phyloP scores from a whole-genome alignment of 2,888 invertebrate genomes.

The Craniophora ligustri region DNA sequence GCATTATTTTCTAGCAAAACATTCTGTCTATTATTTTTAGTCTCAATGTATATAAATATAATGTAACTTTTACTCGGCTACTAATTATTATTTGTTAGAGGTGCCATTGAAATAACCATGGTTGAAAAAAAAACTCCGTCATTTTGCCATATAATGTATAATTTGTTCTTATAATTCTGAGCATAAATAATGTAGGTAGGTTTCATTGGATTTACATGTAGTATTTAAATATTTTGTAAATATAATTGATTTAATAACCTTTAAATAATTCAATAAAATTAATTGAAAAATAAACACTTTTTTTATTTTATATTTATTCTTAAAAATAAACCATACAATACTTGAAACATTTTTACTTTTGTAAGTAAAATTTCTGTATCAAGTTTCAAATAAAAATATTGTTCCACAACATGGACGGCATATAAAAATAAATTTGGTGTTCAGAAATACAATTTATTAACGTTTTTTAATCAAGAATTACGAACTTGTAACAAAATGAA shows the following conservation, averaged over 20 bases:
- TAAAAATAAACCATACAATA: slow-evolving; percentile 1
- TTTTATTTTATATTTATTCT: neutral
- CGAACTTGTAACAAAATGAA: slow-evolving; percentile 2
- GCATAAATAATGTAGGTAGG: slow-evolving; percentile 1
- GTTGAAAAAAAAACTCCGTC: neutral
- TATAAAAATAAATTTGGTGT: slow-evolving; percentile 29
- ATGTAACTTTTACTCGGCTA: neutral
- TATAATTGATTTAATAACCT: neutral
- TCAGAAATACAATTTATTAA: slow-evolving; percentile 10
- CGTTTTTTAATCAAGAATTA: slow-evolving; percentile 4
- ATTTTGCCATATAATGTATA: too few relatives aligned
- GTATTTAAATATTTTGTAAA: neutral
- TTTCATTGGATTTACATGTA: too few relatives aligned
- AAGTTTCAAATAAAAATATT: neutral
- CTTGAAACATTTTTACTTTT: too few relatives aligned
- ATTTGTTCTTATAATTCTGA: slow-evolving; percentile 4
- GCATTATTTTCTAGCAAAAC: too few relatives aligned
- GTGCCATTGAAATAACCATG: slow-evolving; percentile 8
- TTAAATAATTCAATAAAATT: neutral
- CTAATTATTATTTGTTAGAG: slow-evolving; percentile 6
- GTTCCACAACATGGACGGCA: slow-evolving; percentile 7
- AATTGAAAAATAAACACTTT: neutral
- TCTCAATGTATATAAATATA: too few relatives aligned
- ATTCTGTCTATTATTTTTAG: too few relatives aligned
- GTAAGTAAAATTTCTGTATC: neutral